Evolutionary conservation across 1,140 invertebrate species (phyloP), one percentile per base, ranked within the genome.

Genomic region (Zaprionus gabonicus): DNA sequence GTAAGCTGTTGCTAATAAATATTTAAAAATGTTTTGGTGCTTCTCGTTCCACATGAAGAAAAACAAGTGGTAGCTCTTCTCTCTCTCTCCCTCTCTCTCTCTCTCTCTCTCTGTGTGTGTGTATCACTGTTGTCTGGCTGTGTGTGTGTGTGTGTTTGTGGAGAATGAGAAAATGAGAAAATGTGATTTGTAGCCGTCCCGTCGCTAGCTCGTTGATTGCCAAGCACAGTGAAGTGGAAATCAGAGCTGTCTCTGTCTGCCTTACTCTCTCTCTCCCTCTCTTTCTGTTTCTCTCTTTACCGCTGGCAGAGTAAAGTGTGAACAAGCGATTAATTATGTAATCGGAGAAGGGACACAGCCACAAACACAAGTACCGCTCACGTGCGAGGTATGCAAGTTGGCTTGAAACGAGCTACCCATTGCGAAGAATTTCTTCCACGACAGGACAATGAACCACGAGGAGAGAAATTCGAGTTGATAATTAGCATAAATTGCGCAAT

Each of bases 1-100:
- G 81, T 85, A 90, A 90, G 85, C 85, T 85, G 72, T 56, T 90
- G 81, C 79, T 90, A 90, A 90, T 90, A 90, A 90, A 91, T 91
- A 90, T 90, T 90, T 90, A 66, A 90, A 90, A 90, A 75, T 88
- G 85, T 90, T 90, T 81, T 55, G 17, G 15, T 56, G 31, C 46
- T 53, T 28, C 56, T 66, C n/a, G 15, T 55, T 71, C 34, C 62
- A 65, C 53, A 64, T 56, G 36, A 15, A 41, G 68, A 70, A 55
- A 55, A 63, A 41, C 58, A 56, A 71, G 41, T 46, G 41, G 41
- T n/a, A 17, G 41, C 6, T 15, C 13, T n/a, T 41, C 17, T 31
- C 51, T 58, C 9, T 62, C 20, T 20, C 20, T 20, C 20, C 20
- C 20, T 20, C 20, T 20, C 20, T 20, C 20, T 20, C 20, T 20